Percentiles rank a stretch among this genome's conserved stretches.
Evolutionary conservation across 1,140 invertebrate species (phyloP).

Genomic region (Hycleus phaleratus): DNA sequence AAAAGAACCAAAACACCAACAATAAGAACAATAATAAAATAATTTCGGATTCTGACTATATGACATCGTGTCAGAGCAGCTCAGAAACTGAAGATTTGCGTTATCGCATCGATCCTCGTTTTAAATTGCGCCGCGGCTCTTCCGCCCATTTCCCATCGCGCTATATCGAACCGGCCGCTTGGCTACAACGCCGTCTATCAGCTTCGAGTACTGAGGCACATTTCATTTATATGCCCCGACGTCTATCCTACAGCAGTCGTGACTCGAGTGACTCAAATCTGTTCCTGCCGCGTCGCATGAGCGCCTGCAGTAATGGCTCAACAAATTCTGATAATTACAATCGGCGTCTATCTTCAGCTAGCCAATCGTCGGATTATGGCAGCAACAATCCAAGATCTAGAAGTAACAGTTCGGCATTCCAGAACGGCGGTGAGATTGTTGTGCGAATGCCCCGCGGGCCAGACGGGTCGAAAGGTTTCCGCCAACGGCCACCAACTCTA

Average conservation of each 20-base stretch:
- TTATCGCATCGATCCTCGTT: conserved; percentile 43
- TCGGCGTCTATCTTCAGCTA: conserved; percentile 48
- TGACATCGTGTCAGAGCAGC: conserved; percentile 55
- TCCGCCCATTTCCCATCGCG: conserved; percentile 45
- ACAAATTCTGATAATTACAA: conserved; percentile 37
- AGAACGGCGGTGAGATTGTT: conserved; percentile 53
- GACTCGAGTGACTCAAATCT: conserved; percentile 50
- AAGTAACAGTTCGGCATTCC: conserved; percentile 48
- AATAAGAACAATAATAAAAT: conserved; percentile 31
- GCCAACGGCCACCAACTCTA: conserved; percentile 24
- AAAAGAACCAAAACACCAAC: conserved; percentile 39
- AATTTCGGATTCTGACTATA: conserved; percentile 27
- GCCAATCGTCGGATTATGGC: conserved; percentile 41
- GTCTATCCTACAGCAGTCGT: conserved; percentile 49
- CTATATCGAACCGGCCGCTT: conserved; percentile 51
- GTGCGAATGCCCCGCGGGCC: conserved; percentile 75
- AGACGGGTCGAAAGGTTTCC: conserved; percentile 75
- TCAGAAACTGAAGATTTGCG: conserved; percentile 58
- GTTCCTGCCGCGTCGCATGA: conserved; percentile 48
- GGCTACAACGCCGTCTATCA: conserved; percentile 53
- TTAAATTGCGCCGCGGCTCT: conserved; percentile 46
- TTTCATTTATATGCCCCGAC: conserved; percentile 50
- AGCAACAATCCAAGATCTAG: conserved; percentile 42
- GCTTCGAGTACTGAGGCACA: conserved; percentile 50
- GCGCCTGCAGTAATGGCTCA: conserved; percentile 43